Percentiles rank a stretch among this genome's conserved stretches.
These are phyloP conservation scores for Anas bahamensis DNA, from an alignment of 2,797 vertebrate species.

Conservation along the genomic window DNA sequence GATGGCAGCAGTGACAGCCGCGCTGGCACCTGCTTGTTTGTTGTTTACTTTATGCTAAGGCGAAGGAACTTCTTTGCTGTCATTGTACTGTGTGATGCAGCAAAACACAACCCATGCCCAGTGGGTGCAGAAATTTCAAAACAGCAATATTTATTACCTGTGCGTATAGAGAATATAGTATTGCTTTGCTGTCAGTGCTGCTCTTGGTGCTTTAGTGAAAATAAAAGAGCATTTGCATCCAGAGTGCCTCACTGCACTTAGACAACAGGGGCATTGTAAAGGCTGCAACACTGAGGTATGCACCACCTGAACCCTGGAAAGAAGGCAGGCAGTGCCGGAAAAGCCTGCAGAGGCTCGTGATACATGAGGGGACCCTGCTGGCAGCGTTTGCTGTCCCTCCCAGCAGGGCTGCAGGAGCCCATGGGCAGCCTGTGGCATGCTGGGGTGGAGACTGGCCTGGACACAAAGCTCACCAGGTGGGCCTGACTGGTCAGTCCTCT, in stretches of 20 bases:
- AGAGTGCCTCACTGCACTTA: constrained; percentile 14
- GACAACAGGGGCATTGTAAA: neutral
- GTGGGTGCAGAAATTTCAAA: constrained; percentile 66
- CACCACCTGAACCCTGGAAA: neutral
- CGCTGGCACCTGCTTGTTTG: constrained; percentile 50
- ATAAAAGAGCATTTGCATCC: constrained; percentile 69
- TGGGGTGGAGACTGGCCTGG: neutral
- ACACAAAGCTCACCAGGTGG: neutral
- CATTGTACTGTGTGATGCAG: constrained; percentile 63
- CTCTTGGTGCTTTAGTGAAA: constrained; percentile 46
- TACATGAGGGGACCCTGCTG: neutral
- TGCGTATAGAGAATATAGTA: constrained; percentile 51
- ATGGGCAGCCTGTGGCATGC: neutral
- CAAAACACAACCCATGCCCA: constrained; percentile 74
- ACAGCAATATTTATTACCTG: constrained; percentile 70
- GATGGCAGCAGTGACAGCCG: constrained; percentile 56
- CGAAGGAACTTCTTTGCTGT: constrained; percentile 72
- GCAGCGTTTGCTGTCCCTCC: neutral
- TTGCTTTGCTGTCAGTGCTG: constrained; percentile 72
- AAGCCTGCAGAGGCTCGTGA: neutral
- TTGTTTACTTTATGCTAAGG: constrained; percentile 69
- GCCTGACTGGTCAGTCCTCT: no score
- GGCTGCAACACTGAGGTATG: neutral
- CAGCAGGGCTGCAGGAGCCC: neutral
- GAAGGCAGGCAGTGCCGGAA: neutral